Evolutionary conservation across 2,888 invertebrate genomes (phyloP), one percentile per base, ranked within the genome.

Genomic region (Liodrosophila aerea): DNA sequence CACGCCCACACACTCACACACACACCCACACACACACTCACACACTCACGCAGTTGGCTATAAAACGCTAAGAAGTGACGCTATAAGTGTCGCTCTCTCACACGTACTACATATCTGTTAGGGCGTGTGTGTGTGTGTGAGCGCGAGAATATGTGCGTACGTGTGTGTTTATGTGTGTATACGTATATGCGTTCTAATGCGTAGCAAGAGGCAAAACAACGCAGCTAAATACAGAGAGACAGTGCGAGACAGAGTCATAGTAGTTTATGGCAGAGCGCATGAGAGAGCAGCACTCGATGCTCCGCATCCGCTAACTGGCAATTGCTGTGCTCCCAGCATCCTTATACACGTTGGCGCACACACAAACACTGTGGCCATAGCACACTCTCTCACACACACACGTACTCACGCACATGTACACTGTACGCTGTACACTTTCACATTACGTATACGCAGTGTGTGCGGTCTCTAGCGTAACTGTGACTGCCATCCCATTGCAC

Each of bases 281-380:
- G 22, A 22, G 22, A 22, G 22, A 2, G 22, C 22, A 22, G 5
- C 22, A 22, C 5, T 22, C 5, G 49, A 29, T 12, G 43, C 18
- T 34, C 50, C 33, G 36, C 18, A 40, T 47, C 76, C 50, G 37
- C 11, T 22, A 5, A 4, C 74, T 76, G 39, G n/a, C 11, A 22
- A 39, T 50, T 84, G 44, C 84, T 80, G 78, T 1, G 61, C 57
- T 51, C 78, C 78, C 77, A 81, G 61, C 76, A 81, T 39, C 37
- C 11, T 29, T 64, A 31, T 47, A 66, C 78, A 71, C 59, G 63
- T 60, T 60, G 60, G 36, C 59, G 50, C 61, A 64, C 82, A 80
- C 85, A 84, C 80, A 81, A 80, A 56, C 75, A 74, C 64, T 59
- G 39, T 52, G 30, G 27, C 13, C 46, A 31, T 49, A 34, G 30